Evolutionary conservation across 2,888 invertebrate genomes (phyloP), one percentile per base, ranked within the genome.

Genomic region (Aporophyla nigra): DNA sequence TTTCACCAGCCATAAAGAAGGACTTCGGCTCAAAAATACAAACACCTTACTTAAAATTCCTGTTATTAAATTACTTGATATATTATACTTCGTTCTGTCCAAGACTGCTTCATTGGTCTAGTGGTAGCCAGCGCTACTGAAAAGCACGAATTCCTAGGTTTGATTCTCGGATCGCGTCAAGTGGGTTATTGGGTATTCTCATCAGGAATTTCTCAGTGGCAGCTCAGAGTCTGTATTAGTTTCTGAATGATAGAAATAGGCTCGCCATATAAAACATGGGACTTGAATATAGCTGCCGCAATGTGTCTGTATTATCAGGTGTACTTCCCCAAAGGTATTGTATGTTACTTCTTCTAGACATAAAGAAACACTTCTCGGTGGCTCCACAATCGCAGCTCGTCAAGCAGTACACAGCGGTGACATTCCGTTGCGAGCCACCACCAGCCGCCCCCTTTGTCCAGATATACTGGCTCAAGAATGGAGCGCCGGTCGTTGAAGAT

Each of bases 281-380:
- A 9, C 21, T 51, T 51, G 19, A 51, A 51, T 7, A 21, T 53
- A 21, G 19, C 53, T 14, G 49, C 9, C 21, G 53, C 21, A 53
- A 53, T 21, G 21, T 53, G 53, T 7, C 16, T 49, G 46, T 46
- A 46, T 12, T 46, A 46, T 9, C 10, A 46, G 43, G 43, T 46
- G 43, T 46, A 46, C 10, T 46, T 46, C 49, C 14, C 49, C 49
- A 14, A 49, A 49, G 49, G 49, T 49, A 49, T 51, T 16, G 16
- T 51, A 21, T 56, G 14, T 24, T 16, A 24, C 24, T 24, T 63
- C 5, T 14, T 71, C 5, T 89, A 99, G 99, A 98, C 96, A 97
- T 99, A 94, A 98, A 98, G 95, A 99, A 98, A 95, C 98, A 98
- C 93, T 99, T 99, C 97, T 98, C 98, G 88, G 97, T 98, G 82